phyloP scores from a whole-genome alignment of 2,888 invertebrate genomes.

The Emesis furor region DNA sequence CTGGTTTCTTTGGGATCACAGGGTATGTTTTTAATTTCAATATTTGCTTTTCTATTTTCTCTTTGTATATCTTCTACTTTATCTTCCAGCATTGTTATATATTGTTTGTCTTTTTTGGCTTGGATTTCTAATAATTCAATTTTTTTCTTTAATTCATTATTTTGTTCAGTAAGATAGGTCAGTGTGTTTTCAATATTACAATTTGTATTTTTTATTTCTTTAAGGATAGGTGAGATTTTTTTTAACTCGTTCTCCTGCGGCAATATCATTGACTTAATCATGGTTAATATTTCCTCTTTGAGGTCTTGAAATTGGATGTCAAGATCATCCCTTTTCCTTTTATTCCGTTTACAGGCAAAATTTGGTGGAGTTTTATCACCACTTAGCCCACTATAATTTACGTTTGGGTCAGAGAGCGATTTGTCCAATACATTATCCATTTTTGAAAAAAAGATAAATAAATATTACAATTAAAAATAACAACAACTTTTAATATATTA shows the following conservation, averaged over 20 bases:
- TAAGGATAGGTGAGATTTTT: not conserved
- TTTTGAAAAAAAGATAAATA: not conserved
- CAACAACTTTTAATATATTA: not conserved
- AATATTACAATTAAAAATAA: too few relatives aligned
- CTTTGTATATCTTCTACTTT: slow-evolving; percentile 59
- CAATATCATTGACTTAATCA: not conserved
- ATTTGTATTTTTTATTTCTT: not conserved
- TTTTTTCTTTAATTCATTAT: slow-evolving; percentile 17
- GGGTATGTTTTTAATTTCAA: slow-evolving; percentile 68
- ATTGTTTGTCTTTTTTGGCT: slow-evolving; percentile 41
- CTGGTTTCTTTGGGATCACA: slow-evolving; percentile 47
- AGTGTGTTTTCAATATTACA: not conserved
- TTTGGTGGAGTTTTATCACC: not conserved
- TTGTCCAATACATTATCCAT: not conserved
- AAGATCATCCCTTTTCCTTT: not conserved
- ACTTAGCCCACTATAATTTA: not conserved
- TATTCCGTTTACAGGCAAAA: not conserved
- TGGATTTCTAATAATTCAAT: not conserved
- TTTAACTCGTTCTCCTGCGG: not conserved
- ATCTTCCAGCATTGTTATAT: slow-evolving; percentile 49
- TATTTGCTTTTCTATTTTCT: slow-evolving; percentile 39
- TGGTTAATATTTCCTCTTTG: not conserved
- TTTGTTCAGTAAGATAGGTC: not conserved
- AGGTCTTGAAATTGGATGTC: not conserved
- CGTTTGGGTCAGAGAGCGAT: not conserved